phyloP scores from a whole-genome alignment of 2,113 vertebrate species.

The Thamnophis sirtalis region DNA sequence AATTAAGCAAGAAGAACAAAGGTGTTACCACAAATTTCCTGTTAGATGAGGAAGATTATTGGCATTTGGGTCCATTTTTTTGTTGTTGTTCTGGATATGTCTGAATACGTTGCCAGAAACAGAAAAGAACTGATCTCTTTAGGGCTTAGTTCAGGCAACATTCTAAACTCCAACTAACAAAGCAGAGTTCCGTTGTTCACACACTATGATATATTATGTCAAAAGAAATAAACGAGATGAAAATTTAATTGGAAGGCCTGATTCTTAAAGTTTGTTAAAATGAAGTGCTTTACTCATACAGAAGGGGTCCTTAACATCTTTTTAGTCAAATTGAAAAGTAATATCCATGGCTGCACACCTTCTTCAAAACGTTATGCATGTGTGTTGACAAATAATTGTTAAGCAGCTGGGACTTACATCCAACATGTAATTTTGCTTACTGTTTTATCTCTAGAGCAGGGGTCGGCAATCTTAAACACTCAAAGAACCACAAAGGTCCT shows the following conservation, averaged over 20 bases:
- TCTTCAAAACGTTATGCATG: constrained; percentile 20
- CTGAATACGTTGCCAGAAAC: not conserved
- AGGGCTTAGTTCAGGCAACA: not conserved
- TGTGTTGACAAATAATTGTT: not conserved
- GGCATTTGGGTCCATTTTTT: not conserved
- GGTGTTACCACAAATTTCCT: not conserved
- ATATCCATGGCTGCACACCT: constrained; percentile 7
- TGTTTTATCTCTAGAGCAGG: constrained; percentile 20
- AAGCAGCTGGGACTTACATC: not conserved
- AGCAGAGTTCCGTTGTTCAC: not conserved
- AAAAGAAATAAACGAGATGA: not conserved
- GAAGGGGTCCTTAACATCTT: not conserved
- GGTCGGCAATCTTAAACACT: too few relatives aligned
- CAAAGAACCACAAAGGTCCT: too few relatives aligned
- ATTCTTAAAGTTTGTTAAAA: not conserved
- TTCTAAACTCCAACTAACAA: not conserved
- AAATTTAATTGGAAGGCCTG: not conserved
- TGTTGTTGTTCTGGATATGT: not conserved
- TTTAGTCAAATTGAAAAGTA: not conserved
- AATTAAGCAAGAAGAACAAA: not conserved
- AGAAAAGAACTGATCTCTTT: not conserved
- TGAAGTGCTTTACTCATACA: not conserved
- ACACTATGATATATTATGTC: not conserved
- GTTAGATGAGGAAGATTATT: not conserved
- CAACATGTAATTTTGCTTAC: constrained; percentile 21